Conservation (phyloP, 2,113 vertebrate genomes). For the Pseudorhombus dupliciocellatus region DNA sequence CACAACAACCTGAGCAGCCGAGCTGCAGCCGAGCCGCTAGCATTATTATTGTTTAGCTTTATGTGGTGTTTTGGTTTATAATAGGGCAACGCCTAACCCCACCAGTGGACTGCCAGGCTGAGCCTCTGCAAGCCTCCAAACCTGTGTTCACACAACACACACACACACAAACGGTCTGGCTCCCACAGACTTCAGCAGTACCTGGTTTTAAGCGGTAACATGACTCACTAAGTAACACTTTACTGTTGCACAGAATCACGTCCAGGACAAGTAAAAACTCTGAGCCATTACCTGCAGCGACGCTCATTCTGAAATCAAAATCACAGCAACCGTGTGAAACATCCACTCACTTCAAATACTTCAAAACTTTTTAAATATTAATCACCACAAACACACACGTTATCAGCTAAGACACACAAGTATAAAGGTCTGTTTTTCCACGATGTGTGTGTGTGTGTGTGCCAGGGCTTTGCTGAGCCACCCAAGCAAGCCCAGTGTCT, state of each 20-base stretch:
- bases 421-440: conserved; percentile 29
- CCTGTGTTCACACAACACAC: conserved; percentile 35
- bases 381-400: background rate
- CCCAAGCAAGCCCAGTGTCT: conserved; percentile 39
- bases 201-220: conserved; percentile 61
- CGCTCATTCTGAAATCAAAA: conserved; percentile 25
- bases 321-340: conserved; percentile 4
- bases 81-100: conserved; percentile 63
- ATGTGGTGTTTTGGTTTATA: conserved; percentile 65
- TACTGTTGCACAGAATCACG: conserved; percentile 36
- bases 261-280: conserved; percentile 22
- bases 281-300: conserved; percentile 22
- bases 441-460: conserved; percentile 23
- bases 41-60: conserved; percentile 66
- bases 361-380: background rate
- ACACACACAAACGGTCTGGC: conserved; percentile 22
- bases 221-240: conserved; percentile 58
- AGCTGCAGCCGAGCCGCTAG: conserved; percentile 36
- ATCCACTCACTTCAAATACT: conserved; percentile 4
- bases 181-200: conserved; percentile 32
- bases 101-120: conserved; percentile 53
- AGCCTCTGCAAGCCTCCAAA: conserved; percentile 45
- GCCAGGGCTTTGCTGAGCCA: conserved; percentile 24
- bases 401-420: background rate
- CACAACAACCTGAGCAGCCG: conserved; percentile 60